These are phyloP conservation scores for Lagorchestes hirsutus DNA, from an alignment of 2,797 vertebrate genomes.

Conservation along the genomic window DNA sequence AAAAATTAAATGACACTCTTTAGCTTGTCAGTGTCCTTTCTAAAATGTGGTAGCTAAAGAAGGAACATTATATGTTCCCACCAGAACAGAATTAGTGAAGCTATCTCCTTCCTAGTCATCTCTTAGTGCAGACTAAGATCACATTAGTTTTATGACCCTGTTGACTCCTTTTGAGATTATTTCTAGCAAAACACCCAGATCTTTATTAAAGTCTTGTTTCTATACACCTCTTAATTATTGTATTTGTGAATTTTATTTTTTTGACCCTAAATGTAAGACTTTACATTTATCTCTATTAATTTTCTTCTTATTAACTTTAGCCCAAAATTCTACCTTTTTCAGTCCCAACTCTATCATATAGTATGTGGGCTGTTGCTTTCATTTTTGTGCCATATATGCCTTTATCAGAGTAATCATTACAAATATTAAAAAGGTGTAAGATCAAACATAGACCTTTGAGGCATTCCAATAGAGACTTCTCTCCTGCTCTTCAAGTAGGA, in stretches of 20 bases:
- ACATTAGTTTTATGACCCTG: neutral
- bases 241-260: neutral
- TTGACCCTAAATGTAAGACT: neutral
- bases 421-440: neutral
- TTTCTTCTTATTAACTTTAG: neutral
- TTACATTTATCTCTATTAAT: neutral
- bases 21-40: neutral
- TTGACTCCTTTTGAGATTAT: neutral
- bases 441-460: neutral
- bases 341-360: neutral
- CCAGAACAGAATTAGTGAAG: neutral
- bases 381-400: neutral
- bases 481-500: neutral
- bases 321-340: neutral
- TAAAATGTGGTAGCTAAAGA: neutral
- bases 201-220: neutral
- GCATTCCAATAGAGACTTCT: neutral
- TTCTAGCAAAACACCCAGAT: neutral
- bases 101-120: neutral
- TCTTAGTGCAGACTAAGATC: neutral
- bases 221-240: neutral
- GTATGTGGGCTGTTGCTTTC: neutral
- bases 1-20: neutral
- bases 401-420: neutral
- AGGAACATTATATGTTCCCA: neutral